Evolutionary conservation across 2,797 vertebrate species (phyloP).

Genomic region (Lepilemur ruficaudatus): DNA sequence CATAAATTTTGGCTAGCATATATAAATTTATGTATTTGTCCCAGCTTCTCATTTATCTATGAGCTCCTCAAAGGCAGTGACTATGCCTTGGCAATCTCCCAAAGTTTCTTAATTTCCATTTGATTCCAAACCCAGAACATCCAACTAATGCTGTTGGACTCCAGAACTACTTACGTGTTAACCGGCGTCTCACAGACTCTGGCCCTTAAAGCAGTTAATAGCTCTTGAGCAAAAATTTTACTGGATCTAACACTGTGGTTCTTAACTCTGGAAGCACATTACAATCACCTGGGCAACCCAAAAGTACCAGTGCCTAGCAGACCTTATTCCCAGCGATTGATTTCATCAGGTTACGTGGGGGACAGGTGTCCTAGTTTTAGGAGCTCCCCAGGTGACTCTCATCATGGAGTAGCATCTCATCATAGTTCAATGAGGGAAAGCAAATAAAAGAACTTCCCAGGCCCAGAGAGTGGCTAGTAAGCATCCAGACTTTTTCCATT

Average conservation of each 20-base stretch:
- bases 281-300: neutral
- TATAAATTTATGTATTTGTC: neutral
- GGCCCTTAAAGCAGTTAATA: neutral
- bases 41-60: neutral
- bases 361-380: neutral
- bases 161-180: neutral
- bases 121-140: neutral
- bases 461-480: neutral
- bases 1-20: neutral
- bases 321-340: neutral
- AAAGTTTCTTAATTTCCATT: neutral
- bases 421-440: neutral
- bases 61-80: neutral
- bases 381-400: neutral
- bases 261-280: neutral
- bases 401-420: neutral
- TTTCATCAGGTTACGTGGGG: neutral
- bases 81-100: neutral
- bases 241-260: neutral
- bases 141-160: neutral
- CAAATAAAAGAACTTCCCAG: constrained; percentile 4
- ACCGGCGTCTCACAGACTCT: neutral
- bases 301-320: neutral
- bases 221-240: neutral
- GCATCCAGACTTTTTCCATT: neutral